Conservation (phyloP, 2,797 vertebrate species). For the Centropyge bicolor region DNA sequence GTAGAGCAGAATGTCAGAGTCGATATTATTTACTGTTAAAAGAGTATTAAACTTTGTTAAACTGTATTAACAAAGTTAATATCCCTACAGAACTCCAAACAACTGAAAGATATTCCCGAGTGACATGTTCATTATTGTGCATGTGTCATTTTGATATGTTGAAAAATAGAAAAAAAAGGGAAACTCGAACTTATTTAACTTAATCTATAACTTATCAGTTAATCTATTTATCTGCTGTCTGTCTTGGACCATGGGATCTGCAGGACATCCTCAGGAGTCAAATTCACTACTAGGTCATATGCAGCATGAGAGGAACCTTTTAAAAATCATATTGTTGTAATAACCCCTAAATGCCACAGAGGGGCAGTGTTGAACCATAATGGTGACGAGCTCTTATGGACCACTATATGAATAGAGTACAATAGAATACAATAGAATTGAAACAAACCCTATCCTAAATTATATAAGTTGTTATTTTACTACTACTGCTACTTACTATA, state of each 20-base stretch:
- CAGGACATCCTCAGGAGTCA: neutral
- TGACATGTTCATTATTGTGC: neutral
- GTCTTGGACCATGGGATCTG: neutral
- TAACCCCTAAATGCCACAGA: neutral
- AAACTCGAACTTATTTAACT: neutral
- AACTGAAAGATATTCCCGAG: neutral
- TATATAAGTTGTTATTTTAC: too few relatives aligned
- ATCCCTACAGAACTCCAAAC: neutral
- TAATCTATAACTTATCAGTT: neutral
- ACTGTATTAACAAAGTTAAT: too few relatives aligned
- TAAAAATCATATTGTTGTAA: neutral
- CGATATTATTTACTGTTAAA: neutral
- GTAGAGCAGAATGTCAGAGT: neutral
- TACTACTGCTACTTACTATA: too few relatives aligned
- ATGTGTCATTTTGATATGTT: neutral
- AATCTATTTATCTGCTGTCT: neutral
- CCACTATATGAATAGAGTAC: neutral
- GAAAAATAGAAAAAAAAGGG: neutral
- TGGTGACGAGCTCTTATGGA: too few relatives aligned
- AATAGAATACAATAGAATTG: neutral
- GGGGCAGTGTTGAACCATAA: constrained; percentile 21
- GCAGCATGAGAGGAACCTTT: too few relatives aligned
- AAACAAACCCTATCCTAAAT: neutral
- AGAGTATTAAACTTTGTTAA: too few relatives aligned
- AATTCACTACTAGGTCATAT: too few relatives aligned